These are phyloP conservation scores for Micromussa lordhowensis DNA, from an alignment of 92 coral and sea anemone species.

Conservation along the genomic window DNA sequence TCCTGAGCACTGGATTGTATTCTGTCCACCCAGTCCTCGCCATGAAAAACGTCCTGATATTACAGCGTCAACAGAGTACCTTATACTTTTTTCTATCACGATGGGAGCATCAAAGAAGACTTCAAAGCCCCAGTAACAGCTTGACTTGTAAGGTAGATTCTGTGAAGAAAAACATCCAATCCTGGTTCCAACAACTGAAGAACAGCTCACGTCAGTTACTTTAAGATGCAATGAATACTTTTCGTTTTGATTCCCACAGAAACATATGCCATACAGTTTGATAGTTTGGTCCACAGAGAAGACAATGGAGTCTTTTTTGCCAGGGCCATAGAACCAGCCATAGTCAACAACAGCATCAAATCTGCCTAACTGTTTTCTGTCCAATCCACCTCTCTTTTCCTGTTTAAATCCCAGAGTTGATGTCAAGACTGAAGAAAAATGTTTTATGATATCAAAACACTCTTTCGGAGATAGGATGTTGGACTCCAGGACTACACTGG, in stretches of 20 bases:
- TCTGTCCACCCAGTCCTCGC: background rate
- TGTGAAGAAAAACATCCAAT: background rate
- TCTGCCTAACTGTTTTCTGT: background rate
- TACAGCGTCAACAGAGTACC: background rate
- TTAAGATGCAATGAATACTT: conserved; percentile 10
- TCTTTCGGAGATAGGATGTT: conserved; percentile 9
- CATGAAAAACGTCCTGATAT: background rate
- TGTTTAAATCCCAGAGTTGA: background rate
- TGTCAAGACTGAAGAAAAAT: background rate
- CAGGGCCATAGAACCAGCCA: conserved; percentile 19
- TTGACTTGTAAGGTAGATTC: background rate
- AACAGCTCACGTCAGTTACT: background rate
- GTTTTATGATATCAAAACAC: background rate
- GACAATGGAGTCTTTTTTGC: conserved; percentile 29
- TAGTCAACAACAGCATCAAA: conserved; percentile 8
- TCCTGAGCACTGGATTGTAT: background rate
- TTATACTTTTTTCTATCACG: no score
- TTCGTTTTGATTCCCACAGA: conserved; percentile 36
- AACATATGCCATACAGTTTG: background rate
- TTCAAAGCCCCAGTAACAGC: background rate
- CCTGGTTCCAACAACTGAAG: background rate
- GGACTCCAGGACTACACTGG: conserved; percentile 3
- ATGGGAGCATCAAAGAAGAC: background rate
- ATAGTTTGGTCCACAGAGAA: conserved; percentile 29
- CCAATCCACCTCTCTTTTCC: background rate